Evolutionary conservation across 2,888 invertebrate species (phyloP).

Genomic region (Epinotia brunnichana): DNA sequence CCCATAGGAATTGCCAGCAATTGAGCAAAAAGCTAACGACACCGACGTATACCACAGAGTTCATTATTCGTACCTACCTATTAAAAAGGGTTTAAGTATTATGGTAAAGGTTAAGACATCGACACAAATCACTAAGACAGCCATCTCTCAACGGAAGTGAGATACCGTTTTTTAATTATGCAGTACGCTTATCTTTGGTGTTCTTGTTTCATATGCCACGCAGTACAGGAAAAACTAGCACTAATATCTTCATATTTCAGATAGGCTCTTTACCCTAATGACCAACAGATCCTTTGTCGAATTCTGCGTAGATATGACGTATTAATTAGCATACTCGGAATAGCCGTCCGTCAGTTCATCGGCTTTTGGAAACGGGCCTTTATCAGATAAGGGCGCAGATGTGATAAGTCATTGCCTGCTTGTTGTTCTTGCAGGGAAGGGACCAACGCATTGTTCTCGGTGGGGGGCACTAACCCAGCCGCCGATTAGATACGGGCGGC

Average conservation of each 20-base stretch:
- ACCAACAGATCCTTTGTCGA: background rate
- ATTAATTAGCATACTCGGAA: background rate
- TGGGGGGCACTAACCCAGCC: constrained; percentile 81
- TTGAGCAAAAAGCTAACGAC: constrained; percentile 44
- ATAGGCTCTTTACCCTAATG: no score
- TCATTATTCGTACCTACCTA: constrained; percentile 2
- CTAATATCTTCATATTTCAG: background rate
- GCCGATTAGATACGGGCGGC: constrained; percentile 76
- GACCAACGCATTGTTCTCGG: constrained; percentile 82
- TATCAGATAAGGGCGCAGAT: constrained; percentile 38
- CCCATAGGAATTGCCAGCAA: constrained; percentile 53
- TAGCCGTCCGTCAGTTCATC: background rate
- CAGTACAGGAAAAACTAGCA: background rate
- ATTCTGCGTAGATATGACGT: constrained; percentile 19
- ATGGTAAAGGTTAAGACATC: constrained; percentile 12
- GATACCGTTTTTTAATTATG: constrained; percentile 27
- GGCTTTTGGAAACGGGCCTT: constrained; percentile 5
- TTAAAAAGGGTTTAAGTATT: background rate
- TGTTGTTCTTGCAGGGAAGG: constrained; percentile 49
- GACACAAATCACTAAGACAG: constrained; percentile 6
- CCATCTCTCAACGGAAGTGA: constrained; percentile 24
- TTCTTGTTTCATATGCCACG: background rate
- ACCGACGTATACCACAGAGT: constrained; percentile 5
- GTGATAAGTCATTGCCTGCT: constrained; percentile 51
- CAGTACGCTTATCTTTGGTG: constrained; percentile 11